phyloP scores from a whole-genome alignment of 1,140 invertebrate species.

The Drosophila nasuta region DNA sequence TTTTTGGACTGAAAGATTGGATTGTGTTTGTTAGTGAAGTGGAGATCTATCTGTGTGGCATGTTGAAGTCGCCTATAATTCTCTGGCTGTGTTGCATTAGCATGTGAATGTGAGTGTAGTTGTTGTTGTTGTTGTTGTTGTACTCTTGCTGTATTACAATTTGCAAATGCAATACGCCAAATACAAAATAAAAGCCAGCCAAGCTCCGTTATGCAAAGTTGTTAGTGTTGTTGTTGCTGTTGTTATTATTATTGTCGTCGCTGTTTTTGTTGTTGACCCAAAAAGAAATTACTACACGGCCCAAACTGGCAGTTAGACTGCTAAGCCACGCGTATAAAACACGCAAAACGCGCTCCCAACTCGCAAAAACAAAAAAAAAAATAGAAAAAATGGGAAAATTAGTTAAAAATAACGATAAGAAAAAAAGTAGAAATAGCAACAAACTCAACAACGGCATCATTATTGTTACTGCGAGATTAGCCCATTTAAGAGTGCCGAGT shows the following conservation, averaged over 20 bases:
- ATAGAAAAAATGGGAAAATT: constrained; percentile 12
- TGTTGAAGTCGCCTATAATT: constrained; percentile 31
- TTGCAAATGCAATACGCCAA: constrained; percentile 49
- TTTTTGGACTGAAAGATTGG: neutral
- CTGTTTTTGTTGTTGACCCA: constrained; percentile 57
- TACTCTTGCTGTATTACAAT: constrained; percentile 35
- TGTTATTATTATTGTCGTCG: constrained; percentile 34
- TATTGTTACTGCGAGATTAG: constrained; percentile 29
- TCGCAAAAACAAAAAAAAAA: neutral
- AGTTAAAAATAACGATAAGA: constrained; percentile 24
- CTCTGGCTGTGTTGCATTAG: constrained; percentile 49
- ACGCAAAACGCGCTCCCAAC: constrained; percentile 41
- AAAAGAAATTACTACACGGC: constrained; percentile 67
- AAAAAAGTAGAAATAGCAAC: constrained; percentile 25
- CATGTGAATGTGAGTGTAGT: constrained; percentile 53
- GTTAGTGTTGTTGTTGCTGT: constrained; percentile 28
- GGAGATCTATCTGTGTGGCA: constrained; percentile 33
- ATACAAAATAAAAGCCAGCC: constrained; percentile 41
- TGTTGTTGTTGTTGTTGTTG: constrained; percentile 11
- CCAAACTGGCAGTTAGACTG: constrained; percentile 46
- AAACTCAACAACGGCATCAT: constrained; percentile 25
- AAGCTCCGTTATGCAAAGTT: constrained; percentile 73
- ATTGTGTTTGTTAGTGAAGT: constrained; percentile 25
- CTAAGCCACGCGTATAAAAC: constrained; percentile 61
- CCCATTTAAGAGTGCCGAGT: constrained; percentile 29